These are phyloP conservation scores for Sweltsa coloradensis DNA, from an alignment of 1,140 invertebrate species.

Conservation along the genomic window DNA sequence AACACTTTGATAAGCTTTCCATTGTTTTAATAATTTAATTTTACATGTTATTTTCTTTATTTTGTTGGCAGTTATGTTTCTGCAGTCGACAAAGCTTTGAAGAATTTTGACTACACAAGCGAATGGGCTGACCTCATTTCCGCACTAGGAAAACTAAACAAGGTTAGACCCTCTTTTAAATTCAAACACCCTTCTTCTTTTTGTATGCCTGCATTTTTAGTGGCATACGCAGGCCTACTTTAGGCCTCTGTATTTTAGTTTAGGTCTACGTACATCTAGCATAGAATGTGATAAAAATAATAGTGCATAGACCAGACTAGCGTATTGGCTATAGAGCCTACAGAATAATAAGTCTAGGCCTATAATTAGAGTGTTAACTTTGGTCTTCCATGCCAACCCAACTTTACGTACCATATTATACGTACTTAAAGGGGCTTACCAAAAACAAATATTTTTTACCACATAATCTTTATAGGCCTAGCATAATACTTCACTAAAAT, in stretches of 20 bases:
- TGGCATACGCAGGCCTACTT: neutral
- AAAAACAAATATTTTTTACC: no score
- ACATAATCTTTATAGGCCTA: no score
- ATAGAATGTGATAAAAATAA: neutral
- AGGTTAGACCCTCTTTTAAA: conserved; percentile 41
- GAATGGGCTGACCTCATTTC: conserved; percentile 95
- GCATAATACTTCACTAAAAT: no score
- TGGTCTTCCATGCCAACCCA: no score
- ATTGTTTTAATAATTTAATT: conserved; percentile 2
- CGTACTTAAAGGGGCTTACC: no score
- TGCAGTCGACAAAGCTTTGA: conserved; percentile 78
- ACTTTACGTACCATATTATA: no score
- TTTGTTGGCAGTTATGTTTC: conserved; percentile 46
- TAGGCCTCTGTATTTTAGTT: neutral
- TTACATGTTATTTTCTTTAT: conserved; percentile 24
- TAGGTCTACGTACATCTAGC: neutral
- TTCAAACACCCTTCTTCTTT: conserved; percentile 1
- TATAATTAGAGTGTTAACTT: no score
- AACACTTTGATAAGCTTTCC: neutral
- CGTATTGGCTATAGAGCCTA: neutral
- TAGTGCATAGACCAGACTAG: neutral
- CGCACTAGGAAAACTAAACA: conserved; percentile 83
- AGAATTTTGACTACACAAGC: conserved; percentile 86
- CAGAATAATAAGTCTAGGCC: neutral
- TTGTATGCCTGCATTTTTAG: neutral